Evolutionary conservation across 2,888 invertebrate species (phyloP), one percentile per base, ranked within the genome.

Genomic region (Chouioia cunea): DNA sequence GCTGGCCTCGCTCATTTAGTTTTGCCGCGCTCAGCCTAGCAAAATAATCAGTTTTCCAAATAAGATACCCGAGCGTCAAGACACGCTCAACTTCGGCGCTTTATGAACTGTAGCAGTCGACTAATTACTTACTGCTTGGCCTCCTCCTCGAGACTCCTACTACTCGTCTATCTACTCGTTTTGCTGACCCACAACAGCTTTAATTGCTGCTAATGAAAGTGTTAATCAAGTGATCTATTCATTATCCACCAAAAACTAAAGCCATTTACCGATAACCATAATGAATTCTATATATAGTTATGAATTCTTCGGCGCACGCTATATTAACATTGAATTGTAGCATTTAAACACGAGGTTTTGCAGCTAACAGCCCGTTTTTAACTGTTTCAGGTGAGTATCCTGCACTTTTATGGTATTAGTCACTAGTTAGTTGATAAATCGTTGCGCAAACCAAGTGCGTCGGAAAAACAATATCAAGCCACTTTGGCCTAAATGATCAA

Each of bases 191-290:
- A 12, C 36, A 12, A 36, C 2, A 12, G n/a, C 22, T 66, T 59
- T 62, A 62, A 62, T 67, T 54, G 60, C 48, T n/a, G 67, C 67
- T 67, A 67, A 68, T 63, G 56, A 68, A 68, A 57, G 57, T 44
- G 68, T 68, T 63, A 63, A 68, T 68, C 48, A 63, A 63, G 56
- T n/a, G 57, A 62, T 15, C 48, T 62, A 62, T 47, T 67, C 60
- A 54, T 47, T 60, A 47, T 54, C 53, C 27, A 54, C 53, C 52
- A 60, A 59, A 58, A 65, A 50, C n/a, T 36, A 50, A 60, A 48
- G 27, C 22, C n/a, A 60, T 23, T 50, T 50, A 50, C 16, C 60
- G 23, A 16, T 10, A 46, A 27, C 48, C 36, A n/a, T 48, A 48
- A 48, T 46, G 23, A 46, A n/a, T 16, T 15, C 20, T 58, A 43